phyloP scores from a whole-genome alignment of 2,113 vertebrate species.

The Barnardius zonarius region DNA sequence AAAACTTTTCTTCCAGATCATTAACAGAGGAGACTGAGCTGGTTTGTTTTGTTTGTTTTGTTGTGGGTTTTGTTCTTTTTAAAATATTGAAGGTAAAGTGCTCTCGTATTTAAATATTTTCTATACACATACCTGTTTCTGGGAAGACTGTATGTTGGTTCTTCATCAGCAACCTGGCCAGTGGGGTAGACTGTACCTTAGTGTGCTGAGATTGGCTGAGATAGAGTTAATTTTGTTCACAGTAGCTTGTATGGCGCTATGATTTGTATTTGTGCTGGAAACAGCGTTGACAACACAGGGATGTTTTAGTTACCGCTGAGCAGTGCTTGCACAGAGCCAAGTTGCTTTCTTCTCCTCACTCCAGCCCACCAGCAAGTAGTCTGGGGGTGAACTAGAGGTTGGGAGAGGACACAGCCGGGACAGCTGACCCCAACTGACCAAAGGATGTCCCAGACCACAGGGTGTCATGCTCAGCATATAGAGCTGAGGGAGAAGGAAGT shows the following conservation, averaged over 20 bases:
- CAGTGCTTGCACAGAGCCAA: background rate
- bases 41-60: background rate
- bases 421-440: background rate
- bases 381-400: background rate
- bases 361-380: background rate
- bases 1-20: background rate
- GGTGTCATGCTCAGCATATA: background rate
- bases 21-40: background rate
- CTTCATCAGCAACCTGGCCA: background rate
- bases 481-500: background rate
- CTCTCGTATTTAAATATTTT: background rate
- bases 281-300: background rate
- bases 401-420: background rate
- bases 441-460: background rate
- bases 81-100: background rate
- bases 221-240: background rate
- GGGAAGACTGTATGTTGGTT: background rate
- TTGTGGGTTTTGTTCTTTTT: background rate
- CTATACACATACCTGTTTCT: background rate
- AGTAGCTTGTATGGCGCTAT: background rate
- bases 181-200: background rate
- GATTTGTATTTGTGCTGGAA: background rate
- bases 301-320: background rate
- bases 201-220: background rate
- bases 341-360: background rate